A percentile compares a stretch with the other conserved stretches of the same genome.
These are phyloP conservation scores for Coracopsis vasa DNA, from an alignment of 2,113 vertebrate species.

Conservation along the genomic window DNA sequence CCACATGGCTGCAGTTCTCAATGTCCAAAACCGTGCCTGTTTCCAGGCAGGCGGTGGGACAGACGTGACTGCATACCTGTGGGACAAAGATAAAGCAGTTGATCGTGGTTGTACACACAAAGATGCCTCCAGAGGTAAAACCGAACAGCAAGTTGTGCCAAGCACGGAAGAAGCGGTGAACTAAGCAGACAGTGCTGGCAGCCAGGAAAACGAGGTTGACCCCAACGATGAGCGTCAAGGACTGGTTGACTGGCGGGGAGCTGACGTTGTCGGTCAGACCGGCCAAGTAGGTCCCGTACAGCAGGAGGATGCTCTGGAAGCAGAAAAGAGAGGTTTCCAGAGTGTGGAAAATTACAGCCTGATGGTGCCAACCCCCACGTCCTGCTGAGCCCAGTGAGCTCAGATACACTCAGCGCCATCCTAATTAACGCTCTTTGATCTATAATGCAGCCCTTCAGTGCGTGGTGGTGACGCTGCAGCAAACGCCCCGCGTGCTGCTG, in stretches of 20 bases:
- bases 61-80: conserved; percentile 76
- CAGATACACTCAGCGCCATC: background rate
- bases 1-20: rapidly evolving
- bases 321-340: conserved; percentile 24
- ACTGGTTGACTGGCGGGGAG: conserved; percentile 95
- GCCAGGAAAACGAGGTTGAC: conserved; percentile 84
- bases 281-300: conserved; percentile 90
- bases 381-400: background rate
- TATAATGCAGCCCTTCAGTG: background rate
- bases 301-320: conserved; percentile 85
- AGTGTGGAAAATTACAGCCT: conserved; percentile 31
- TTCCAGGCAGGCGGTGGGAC: background rate
- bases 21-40: rapidly evolving
- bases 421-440: conserved; percentile 56
- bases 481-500: background rate
- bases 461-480: rapidly evolving
- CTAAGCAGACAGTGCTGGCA: conserved; percentile 76
- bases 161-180: conserved; percentile 82
- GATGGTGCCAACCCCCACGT: background rate
- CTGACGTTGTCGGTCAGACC: conserved; percentile 91
- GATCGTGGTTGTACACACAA: conserved; percentile 87
- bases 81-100: conserved; percentile 96
- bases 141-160: conserved; percentile 93
- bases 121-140: conserved; percentile 90
- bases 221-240: conserved; percentile 87